Percentiles rank a stretch among this genome's conserved stretches.
These are phyloP conservation scores for Morphnarchus princeps DNA, from an alignment of 2,113 vertebrate species.

Conservation along the genomic window DNA sequence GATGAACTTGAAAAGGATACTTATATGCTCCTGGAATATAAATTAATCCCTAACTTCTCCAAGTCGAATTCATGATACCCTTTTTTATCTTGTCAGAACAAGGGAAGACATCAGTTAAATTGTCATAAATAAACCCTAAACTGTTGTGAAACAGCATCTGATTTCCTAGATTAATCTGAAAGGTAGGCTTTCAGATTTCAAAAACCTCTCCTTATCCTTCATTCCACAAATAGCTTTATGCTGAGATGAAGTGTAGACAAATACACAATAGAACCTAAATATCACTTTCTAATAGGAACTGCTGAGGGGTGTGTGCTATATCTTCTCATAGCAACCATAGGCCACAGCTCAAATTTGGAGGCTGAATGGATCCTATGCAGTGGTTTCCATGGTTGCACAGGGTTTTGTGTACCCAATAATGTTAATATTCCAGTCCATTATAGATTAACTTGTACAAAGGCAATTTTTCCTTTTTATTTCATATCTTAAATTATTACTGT, in stretches of 20 bases:
- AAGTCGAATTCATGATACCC: neutral
- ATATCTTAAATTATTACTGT: neutral
- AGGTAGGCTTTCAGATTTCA: constrained; percentile 6
- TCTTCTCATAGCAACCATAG: constrained; percentile 57
- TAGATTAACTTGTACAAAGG: neutral
- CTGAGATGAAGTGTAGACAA: constrained; percentile 44
- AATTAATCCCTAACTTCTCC: constrained; percentile 1
- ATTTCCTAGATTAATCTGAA: constrained; percentile 4
- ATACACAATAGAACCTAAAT: constrained; percentile 33
- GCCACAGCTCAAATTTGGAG: constrained; percentile 35
- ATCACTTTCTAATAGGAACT: constrained; percentile 21
- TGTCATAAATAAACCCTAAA: neutral
- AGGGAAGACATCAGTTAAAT: neutral
- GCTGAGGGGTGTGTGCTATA: constrained; percentile 45
- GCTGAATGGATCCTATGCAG: constrained; percentile 15
- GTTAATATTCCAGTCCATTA: constrained; percentile 37
- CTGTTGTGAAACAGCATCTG: neutral
- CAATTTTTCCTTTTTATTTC: neutral
- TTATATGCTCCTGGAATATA: neutral
- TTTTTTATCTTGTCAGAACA: constrained; percentile 7
- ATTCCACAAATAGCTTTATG: constrained; percentile 18
- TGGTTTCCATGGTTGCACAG: constrained; percentile 62
- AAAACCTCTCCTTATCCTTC: neutral
- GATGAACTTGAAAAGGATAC: neutral
- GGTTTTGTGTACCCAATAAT: neutral